These are phyloP conservation scores for Tenthredo notha DNA, from an alignment of 2,888 invertebrate species.

Conservation along the genomic window DNA sequence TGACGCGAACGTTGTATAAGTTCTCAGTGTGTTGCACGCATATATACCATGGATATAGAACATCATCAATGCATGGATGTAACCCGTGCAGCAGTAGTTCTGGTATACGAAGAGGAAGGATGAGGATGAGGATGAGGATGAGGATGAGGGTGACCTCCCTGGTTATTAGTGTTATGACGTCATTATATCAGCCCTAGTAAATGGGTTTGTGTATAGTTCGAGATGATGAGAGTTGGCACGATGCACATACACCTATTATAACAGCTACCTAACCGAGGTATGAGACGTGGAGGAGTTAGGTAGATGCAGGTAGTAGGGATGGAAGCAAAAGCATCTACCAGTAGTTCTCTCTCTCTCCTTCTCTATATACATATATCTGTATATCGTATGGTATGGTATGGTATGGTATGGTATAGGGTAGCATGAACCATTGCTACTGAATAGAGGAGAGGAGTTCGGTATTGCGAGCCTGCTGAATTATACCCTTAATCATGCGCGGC, in stretches of 20 bases:
- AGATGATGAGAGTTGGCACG: constrained; percentile 35
- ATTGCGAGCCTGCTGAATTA: constrained; percentile 47
- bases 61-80: background rate
- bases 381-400: background rate
- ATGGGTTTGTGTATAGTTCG: constrained; percentile 48
- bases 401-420: background rate
- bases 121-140: background rate
- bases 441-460: constrained; percentile 23
- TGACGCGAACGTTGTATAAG: constrained; percentile 35
- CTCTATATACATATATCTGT: too few relatives aligned
- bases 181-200: constrained; percentile 48
- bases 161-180: constrained; percentile 52
- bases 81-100: background rate
- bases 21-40: background rate
- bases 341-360: background rate
- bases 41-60: background rate
- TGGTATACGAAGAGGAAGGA: background rate
- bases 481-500: constrained; percentile 53
- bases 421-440: constrained; percentile 8
- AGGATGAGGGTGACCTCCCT: background rate
- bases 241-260: constrained; percentile 28
- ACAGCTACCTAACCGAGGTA: background rate
- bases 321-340: background rate
- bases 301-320: background rate
- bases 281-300: background rate